Evolutionary conservation across 2,797 vertebrate species (phyloP).

Genomic region (Sus cebifrons): DNA sequence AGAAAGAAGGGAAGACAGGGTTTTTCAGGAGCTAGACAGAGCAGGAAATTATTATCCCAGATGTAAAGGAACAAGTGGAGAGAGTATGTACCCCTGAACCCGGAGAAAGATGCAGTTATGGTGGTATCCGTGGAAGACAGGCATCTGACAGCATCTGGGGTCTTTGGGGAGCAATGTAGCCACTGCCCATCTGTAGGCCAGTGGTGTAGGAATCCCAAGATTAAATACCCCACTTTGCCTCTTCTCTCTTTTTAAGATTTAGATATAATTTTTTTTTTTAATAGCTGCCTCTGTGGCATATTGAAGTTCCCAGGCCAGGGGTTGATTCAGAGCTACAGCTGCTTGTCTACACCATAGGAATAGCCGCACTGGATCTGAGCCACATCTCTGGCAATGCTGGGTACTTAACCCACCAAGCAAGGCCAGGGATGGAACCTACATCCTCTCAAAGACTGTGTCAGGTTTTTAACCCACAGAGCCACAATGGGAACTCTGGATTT

Average conservation of each 20-base stretch:
- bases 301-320: no score
- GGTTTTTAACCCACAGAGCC: no score
- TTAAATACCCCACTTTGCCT: background rate
- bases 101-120: background rate
- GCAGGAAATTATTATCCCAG: background rate
- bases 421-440: no score
- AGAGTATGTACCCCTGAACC: background rate
- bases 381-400: no score
- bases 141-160: background rate
- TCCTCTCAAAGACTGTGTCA: no score
- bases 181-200: background rate
- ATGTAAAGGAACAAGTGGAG: background rate
- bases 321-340: no score
- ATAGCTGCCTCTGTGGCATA: no score
- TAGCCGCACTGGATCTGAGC: no score
- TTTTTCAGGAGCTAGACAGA: background rate
- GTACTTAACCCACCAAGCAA: no score
- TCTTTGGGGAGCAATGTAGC: background rate
- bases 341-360: no score
- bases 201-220: no score
- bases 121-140: background rate
- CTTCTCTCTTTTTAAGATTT: background rate
- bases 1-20: background rate
- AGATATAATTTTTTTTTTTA: no score
- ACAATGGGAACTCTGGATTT: background rate